A percentile compares a stretch with the other conserved stretches of the same genome.
phyloP scores from a whole-genome alignment of 2,888 invertebrate genomes.

The Hoplodrina blanda region DNA sequence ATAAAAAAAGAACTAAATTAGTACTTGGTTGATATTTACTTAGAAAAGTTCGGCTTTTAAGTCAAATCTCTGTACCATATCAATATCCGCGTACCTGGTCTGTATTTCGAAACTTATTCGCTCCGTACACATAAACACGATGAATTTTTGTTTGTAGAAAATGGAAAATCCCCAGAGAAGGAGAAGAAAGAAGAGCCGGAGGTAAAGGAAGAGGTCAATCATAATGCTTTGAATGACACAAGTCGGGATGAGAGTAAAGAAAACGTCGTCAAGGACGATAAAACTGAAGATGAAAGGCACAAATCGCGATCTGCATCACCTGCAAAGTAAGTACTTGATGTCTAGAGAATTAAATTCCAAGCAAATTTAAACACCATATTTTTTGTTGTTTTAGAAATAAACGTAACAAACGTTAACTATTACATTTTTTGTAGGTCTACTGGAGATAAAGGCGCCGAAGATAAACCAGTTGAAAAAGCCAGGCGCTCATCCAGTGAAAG shows the following conservation, averaged over 20 bases:
- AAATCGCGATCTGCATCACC: conserved; percentile 87
- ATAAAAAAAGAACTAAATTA: too few species aligned
- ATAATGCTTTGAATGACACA: conserved; percentile 72
- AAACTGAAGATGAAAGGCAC: conserved; percentile 75
- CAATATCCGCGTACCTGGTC: neutral
- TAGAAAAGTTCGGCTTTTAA: too few species aligned
- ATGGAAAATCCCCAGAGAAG: conserved; percentile 86
- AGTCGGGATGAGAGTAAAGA: conserved; percentile 84
- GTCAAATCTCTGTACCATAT: too few species aligned
- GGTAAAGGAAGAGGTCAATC: conserved; percentile 81
- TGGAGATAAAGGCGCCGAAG: conserved; percentile 75
- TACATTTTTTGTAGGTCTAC: conserved; percentile 66
- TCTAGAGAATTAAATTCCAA: neutral
- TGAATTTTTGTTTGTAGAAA: conserved; percentile 72
- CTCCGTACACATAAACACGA: neutral
- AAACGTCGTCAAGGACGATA: conserved; percentile 74
- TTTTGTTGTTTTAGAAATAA: neutral
- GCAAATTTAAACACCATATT: neutral
- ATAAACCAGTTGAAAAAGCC: conserved; percentile 80
- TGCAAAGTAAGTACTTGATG: conserved; percentile 74
- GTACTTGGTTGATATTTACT: too few species aligned
- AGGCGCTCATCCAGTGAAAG: conserved; percentile 82
- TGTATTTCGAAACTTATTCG: neutral
- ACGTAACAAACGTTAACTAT: neutral
- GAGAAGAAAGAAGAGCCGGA: conserved; percentile 83